Conservation (phyloP, 2,888 invertebrate species). For the Malthinus seriepunctatus region DNA sequence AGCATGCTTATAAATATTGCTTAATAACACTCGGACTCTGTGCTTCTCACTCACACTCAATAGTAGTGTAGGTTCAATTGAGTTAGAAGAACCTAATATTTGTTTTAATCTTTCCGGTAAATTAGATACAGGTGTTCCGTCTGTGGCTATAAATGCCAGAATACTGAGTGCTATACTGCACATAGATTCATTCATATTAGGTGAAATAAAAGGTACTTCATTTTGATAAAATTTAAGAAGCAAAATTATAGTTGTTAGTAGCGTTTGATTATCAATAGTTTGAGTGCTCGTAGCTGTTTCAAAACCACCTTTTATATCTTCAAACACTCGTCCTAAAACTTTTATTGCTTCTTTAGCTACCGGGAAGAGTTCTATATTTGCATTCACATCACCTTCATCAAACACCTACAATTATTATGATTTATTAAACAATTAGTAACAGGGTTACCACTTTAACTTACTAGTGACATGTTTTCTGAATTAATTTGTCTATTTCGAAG, state of each 20-base stretch:
- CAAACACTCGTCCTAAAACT: conserved; percentile 37
- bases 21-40: conserved; percentile 11
- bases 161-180: conserved; percentile 1
- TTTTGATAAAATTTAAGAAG: conserved; percentile 1
- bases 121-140: neutral
- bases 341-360: conserved; percentile 29
- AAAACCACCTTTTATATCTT: conserved; percentile 37
- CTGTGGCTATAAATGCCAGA: neutral
- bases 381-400: conserved; percentile 66
- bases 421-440: neutral
- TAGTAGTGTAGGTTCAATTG: neutral
- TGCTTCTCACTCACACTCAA: conserved; percentile 4
- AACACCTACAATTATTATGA: conserved; percentile 56
- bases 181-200: neutral
- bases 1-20: conserved; percentile 4
- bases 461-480: conserved; percentile 36
- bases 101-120: neutral
- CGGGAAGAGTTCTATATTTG: conserved; percentile 56
- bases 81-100: neutral
- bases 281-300: conserved; percentile 42
- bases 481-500: conserved; percentile 38
- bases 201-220: conserved; percentile 1
- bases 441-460: conserved; percentile 17
- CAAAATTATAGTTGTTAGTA: conserved; percentile 40
- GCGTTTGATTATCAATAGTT: conserved; percentile 45